Conservation (phyloP, 2,888 invertebrate genomes). For the Mechanitis mazaeus region DNA sequence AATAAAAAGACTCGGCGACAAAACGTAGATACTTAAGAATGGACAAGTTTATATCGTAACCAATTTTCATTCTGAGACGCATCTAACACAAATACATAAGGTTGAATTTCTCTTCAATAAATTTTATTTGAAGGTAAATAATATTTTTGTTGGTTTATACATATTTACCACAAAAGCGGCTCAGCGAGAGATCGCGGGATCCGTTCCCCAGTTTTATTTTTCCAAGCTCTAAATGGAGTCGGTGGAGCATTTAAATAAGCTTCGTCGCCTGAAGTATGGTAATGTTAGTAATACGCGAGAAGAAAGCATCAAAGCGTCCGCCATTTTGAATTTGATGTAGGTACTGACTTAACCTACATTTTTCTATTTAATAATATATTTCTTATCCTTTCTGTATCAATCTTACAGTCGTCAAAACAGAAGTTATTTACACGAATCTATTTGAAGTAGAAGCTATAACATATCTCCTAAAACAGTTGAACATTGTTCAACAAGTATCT, state of each 20-base stretch:
- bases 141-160: constrained; percentile 58
- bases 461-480: too few species aligned
- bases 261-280: constrained; percentile 74
- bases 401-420: background rate
- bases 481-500: too few species aligned
- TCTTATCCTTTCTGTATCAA: background rate
- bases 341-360: constrained; percentile 13
- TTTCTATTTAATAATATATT: constrained; percentile 6
- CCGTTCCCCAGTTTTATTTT: constrained; percentile 74
- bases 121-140: constrained; percentile 14
- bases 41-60: constrained; percentile 37
- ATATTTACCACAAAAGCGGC: constrained; percentile 77
- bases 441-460: too few species aligned
- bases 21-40: constrained; percentile 69
- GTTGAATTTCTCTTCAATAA: constrained; percentile 18
- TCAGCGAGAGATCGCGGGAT: constrained; percentile 73
- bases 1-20: constrained; percentile 73
- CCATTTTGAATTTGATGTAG: constrained; percentile 61
- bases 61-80: constrained; percentile 12
- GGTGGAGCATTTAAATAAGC: constrained; percentile 78
- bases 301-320: constrained; percentile 58
- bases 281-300: constrained; percentile 73
- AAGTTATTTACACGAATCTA: too few species aligned
- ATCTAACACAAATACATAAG: constrained; percentile 14
- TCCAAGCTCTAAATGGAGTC: constrained; percentile 77